A percentile compares a stretch with the other conserved stretches of the same genome.
Conservation (phyloP, 2,797 vertebrate genomes). For the Bryconaethiops microstoma region DNA sequence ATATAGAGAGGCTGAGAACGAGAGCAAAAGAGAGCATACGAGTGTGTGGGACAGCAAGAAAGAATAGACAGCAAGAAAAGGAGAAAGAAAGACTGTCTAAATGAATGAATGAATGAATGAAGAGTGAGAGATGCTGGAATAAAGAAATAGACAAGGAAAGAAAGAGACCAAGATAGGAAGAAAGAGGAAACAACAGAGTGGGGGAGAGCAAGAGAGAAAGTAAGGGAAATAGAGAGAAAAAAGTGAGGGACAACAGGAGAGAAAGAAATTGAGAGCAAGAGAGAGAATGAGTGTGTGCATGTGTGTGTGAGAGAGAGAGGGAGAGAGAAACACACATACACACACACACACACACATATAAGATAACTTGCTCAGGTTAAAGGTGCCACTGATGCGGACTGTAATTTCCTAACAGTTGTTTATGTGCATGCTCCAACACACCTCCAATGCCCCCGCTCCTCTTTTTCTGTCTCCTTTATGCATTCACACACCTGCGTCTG, state of each 20-base stretch:
- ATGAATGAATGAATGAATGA: not conserved
- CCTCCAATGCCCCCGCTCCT: not conserved
- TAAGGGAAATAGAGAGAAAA: not conserved
- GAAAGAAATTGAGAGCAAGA: not conserved
- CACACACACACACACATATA: not conserved
- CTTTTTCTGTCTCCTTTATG: not conserved
- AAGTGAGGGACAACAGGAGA: not conserved
- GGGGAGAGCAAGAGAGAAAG: not conserved
- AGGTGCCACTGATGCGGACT: constrained; percentile 37
- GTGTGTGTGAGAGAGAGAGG: not conserved
- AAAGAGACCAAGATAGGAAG: not conserved
- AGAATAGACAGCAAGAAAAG: not conserved
- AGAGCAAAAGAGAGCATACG: not conserved
- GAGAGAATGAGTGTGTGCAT: constrained; percentile 10
- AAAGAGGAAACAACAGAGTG: not conserved
- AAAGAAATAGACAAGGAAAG: not conserved
- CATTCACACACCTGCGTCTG: constrained; percentile 25
- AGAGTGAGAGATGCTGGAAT: too few relatives aligned
- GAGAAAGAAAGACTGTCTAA: not conserved
- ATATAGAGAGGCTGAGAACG: not conserved
- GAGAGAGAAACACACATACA: not conserved
- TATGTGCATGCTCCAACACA: constrained; percentile 9
- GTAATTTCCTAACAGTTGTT: constrained; percentile 19
- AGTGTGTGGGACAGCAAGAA: constrained; percentile 12
- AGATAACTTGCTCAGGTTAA: constrained; percentile 21